A percentile compares a stretch with the other conserved stretches of the same genome.
These are phyloP conservation scores for Sternarchorhynchus goeldii DNA, from an alignment of 2,797 vertebrate genomes.

Conservation along the genomic window DNA sequence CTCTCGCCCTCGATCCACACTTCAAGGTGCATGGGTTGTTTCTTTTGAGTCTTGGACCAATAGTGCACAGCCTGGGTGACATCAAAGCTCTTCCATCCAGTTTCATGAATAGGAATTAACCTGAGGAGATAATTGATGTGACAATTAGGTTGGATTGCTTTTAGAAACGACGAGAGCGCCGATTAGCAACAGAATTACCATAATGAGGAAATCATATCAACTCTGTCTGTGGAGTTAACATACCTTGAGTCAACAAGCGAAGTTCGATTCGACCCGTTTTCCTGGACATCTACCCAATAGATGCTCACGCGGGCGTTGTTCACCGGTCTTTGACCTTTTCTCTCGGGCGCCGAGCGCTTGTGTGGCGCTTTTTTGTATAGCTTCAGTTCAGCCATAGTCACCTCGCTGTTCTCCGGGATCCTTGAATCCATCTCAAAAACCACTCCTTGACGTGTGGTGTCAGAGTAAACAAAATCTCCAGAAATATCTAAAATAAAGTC, in stretches of 20 bases:
- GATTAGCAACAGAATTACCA: slow-evolving; percentile 29
- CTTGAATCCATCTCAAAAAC: slow-evolving; percentile 88
- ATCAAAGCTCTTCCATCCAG: slow-evolving; percentile 93
- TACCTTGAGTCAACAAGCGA: slow-evolving; percentile 92
- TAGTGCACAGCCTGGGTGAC: slow-evolving; percentile 93
- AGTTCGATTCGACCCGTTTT: slow-evolving; percentile 85
- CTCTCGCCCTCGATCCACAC: slow-evolving; percentile 92
- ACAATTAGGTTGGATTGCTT: slow-evolving; percentile 38
- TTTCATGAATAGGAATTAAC: slow-evolving; percentile 85
- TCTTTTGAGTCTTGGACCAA: slow-evolving; percentile 81
- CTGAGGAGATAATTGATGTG: slow-evolving; percentile 63
- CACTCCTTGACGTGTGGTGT: slow-evolving; percentile 80
- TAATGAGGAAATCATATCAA: slow-evolving; percentile 23
- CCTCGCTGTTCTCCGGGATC: slow-evolving; percentile 89
- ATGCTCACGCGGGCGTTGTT: slow-evolving; percentile 88
- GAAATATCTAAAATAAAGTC: slow-evolving; percentile 73
- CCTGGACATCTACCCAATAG: slow-evolving; percentile 85
- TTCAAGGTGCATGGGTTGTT: slow-evolving; percentile 87
- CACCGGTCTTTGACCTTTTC: slow-evolving; percentile 74
- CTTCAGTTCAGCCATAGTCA: slow-evolving; percentile 93
- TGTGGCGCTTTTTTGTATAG: slow-evolving; percentile 87
- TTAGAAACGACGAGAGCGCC: slow-evolving; percentile 15
- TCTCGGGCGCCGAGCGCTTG: slow-evolving; percentile 70
- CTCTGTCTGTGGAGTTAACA: slow-evolving; percentile 29
- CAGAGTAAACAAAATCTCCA: slow-evolving; percentile 83